A percentile compares a stretch with the other conserved stretches of the same genome.
These are phyloP conservation scores for Tapirus terrestris DNA, from an alignment of 2,113 vertebrate species.

Conservation along the genomic window DNA sequence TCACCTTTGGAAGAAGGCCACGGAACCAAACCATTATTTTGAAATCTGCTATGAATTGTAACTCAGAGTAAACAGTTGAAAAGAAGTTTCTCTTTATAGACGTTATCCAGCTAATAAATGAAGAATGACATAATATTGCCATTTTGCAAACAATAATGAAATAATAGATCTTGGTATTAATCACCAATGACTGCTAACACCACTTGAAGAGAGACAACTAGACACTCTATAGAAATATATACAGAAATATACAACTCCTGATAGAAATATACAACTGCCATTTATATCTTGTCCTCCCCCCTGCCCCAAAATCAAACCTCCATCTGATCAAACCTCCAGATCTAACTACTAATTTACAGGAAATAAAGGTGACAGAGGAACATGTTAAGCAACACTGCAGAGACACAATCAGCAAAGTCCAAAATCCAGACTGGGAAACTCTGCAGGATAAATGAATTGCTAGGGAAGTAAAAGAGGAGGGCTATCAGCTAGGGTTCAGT, in stretches of 20 bases:
- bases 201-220: neutral
- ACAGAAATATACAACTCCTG: neutral
- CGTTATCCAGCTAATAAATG: neutral
- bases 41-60: neutral
- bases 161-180: neutral
- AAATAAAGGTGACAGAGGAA: slow-evolving; percentile 28
- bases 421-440: neutral
- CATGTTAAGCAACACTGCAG: neutral
- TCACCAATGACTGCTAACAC: neutral
- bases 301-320: neutral
- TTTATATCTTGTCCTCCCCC: neutral
- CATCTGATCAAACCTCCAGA: neutral
- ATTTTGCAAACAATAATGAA: neutral
- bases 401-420: neutral
- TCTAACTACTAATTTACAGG: neutral
- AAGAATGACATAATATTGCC: neutral
- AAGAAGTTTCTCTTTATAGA: neutral
- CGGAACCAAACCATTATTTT: neutral
- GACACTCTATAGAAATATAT: too few species aligned
- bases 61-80: neutral
- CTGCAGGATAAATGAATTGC: slow-evolving; percentile 11
- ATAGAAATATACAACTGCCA: neutral
- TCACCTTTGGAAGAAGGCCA: neutral
- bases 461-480: neutral
- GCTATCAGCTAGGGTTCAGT: neutral